phyloP scores from a whole-genome alignment of 2,888 invertebrate genomes.

The Andrena haemorrhoa region DNA sequence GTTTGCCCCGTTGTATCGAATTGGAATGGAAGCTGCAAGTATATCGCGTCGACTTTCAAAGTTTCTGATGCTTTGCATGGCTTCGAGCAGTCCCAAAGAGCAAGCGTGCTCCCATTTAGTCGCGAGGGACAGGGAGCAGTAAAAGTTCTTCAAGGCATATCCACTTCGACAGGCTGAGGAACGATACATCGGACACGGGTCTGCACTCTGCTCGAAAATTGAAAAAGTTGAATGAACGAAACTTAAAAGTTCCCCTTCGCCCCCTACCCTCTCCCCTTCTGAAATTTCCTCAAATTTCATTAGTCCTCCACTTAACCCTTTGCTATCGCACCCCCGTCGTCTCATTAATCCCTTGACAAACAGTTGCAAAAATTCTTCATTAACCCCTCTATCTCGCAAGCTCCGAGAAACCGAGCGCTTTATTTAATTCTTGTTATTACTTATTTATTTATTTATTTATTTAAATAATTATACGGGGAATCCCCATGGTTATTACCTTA shows the following conservation, averaged over 20 bases:
- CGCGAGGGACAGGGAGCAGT: neutral
- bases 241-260: slow-evolving; percentile 22
- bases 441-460: too few relatives aligned
- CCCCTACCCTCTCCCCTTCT: neutral
- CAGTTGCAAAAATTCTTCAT: neutral
- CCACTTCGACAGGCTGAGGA: slow-evolving; percentile 30
- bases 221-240: slow-evolving; percentile 59
- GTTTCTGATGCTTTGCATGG: slow-evolving; percentile 22
- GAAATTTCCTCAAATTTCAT: slow-evolving; percentile 46
- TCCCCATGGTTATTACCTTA: too few relatives aligned
- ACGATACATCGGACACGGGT: slow-evolving; percentile 46
- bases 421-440: too few relatives aligned
- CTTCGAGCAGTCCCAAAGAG: neutral
- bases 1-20: neutral
- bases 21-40: neutral
- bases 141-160: slow-evolving; percentile 40
- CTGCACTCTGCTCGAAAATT: slow-evolving; percentile 59
- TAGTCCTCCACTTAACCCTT: neutral
- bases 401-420: too few relatives aligned
- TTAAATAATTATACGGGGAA: too few relatives aligned
- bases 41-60: neutral
- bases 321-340: neutral
- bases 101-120: slow-evolving; percentile 23
- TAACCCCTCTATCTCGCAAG: too few relatives aligned
- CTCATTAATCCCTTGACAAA: neutral